Conservation (phyloP, 2,797 vertebrate species). For the Graptemys geographica region DNA sequence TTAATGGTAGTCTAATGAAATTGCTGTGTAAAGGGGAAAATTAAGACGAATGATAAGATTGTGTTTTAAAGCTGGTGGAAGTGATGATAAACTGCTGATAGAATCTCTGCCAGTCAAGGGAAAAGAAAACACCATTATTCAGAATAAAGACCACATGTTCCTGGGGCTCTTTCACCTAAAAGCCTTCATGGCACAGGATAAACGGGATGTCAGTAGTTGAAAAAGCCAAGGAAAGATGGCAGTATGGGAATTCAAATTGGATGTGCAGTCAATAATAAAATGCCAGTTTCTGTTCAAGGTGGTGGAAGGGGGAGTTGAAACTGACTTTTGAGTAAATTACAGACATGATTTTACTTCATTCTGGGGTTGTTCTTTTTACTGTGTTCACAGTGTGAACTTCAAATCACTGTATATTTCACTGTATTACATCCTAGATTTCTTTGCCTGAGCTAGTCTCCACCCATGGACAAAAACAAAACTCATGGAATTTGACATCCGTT, state of each 20-base stretch:
- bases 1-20: constrained; percentile 67
- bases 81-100: constrained; percentile 67
- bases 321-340: neutral
- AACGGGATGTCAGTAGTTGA: constrained; percentile 21
- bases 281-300: neutral
- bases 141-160: constrained; percentile 15
- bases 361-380: neutral
- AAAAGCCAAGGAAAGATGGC: constrained; percentile 56
- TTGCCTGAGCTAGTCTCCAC: neutral
- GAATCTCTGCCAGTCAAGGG: constrained; percentile 40
- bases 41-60: constrained; percentile 74
- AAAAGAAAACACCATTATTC: constrained; percentile 60
- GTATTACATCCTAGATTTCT: neutral
- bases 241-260: constrained; percentile 20
- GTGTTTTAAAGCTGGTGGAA: constrained; percentile 67
- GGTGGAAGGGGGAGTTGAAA: neutral
- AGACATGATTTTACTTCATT: neutral
- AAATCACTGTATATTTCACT: neutral
- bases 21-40: constrained; percentile 66
- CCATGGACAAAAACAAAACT: neutral
- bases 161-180: neutral
- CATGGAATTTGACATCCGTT: neutral
- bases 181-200: constrained; percentile 29
- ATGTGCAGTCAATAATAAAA: constrained; percentile 20
- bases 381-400: neutral